Percentiles rank a stretch among this genome's conserved stretches.
Conservation (phyloP, 2,113 vertebrate genomes). For the Procavia capensis region DNA sequence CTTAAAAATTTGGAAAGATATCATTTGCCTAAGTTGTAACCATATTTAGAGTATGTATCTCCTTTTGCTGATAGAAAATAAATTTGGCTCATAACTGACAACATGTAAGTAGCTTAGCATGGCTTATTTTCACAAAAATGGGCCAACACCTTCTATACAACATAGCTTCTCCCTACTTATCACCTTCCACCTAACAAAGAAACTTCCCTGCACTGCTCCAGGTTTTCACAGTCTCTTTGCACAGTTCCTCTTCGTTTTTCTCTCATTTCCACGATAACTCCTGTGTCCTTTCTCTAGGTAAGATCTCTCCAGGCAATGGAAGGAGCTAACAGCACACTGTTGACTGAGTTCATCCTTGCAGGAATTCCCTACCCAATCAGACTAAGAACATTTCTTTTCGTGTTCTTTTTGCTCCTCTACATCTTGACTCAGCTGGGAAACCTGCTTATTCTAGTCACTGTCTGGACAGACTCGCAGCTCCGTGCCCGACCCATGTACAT, state of each 20-base stretch:
- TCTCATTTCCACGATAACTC: neutral
- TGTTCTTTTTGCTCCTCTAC: conserved; percentile 79
- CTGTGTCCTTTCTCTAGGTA: conserved; percentile 36
- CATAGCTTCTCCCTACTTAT: neutral
- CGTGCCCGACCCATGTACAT: conserved; percentile 80
- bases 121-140: too few relatives aligned
- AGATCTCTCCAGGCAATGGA: conserved; percentile 49
- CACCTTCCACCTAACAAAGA: neutral
- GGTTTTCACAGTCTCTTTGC: neutral
- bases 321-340: conserved; percentile 56
- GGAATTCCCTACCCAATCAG: conserved; percentile 71
- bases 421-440: conserved; percentile 81
- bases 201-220: neutral
- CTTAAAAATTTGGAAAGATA: too few relatives aligned
- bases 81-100: too few relatives aligned
- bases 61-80: too few relatives aligned
- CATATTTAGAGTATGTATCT: too few relatives aligned
- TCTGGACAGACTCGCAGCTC: conserved; percentile 70
- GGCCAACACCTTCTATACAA: neutral
- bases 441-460: conserved; percentile 74
- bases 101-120: neutral
- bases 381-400: conserved; percentile 66
- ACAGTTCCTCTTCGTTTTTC: neutral
- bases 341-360: conserved; percentile 76
- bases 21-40: too few relatives aligned